A percentile compares a stretch with the other conserved stretches of the same genome.
These are phyloP conservation scores for Thecophora atra DNA, from an alignment of 2,888 invertebrate genomes.

Conservation along the genomic window DNA sequence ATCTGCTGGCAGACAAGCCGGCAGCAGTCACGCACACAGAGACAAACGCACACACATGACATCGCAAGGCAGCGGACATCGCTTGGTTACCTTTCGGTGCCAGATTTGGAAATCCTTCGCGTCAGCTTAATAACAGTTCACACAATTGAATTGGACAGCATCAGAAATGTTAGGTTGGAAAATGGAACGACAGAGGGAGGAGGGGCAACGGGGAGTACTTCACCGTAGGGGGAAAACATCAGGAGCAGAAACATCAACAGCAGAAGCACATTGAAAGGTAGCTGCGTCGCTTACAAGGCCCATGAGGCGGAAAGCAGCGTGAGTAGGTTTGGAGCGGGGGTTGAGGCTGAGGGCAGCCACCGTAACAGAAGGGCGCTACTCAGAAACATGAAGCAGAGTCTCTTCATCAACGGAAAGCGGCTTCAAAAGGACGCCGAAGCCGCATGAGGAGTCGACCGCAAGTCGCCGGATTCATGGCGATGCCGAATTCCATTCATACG, in stretches of 20 bases:
- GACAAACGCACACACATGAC: neutral
- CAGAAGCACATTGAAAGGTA: too few species aligned
- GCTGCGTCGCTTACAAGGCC: too few species aligned
- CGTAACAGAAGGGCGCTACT: neutral
- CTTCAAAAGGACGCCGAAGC: too few species aligned
- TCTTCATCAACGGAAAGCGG: too few species aligned
- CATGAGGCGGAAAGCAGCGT: too few species aligned
- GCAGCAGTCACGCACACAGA: slow-evolving; percentile 15
- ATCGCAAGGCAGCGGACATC: slow-evolving; percentile 2
- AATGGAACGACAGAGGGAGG: neutral
- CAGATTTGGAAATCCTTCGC: neutral
- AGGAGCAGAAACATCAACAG: too few species aligned
- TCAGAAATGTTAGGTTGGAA: neutral
- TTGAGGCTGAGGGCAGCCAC: too few species aligned
- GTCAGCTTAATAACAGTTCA: slow-evolving; percentile 27
- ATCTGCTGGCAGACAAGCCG: neutral
- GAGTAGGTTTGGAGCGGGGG: neutral
- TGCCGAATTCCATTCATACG: neutral
- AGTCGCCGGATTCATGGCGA: too few species aligned
- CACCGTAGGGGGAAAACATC: too few species aligned
- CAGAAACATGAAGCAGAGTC: too few species aligned
- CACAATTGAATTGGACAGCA: slow-evolving; percentile 26
- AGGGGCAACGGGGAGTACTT: neutral
- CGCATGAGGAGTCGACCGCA: too few species aligned
- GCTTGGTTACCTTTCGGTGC: slow-evolving; percentile 3